Evolutionary conservation across 2,888 invertebrate genomes (phyloP).

Genomic region (Drosophila anomalata): DNA sequence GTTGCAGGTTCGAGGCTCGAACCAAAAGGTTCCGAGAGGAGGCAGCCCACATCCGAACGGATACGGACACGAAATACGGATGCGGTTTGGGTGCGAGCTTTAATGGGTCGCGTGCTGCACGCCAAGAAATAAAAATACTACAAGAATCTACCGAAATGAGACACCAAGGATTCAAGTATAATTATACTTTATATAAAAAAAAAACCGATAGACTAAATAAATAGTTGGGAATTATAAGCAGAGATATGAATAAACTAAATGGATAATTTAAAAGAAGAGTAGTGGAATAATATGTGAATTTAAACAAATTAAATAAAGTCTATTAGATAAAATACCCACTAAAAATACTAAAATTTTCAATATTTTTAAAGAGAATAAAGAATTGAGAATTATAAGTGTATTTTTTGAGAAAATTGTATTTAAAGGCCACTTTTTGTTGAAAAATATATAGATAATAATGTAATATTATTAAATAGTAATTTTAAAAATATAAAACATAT

Average conservation of each 20-base stretch:
- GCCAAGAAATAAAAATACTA: constrained; percentile 7
- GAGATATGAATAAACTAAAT: not conserved
- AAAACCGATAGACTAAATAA: not conserved
- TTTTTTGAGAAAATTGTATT: too few species aligned
- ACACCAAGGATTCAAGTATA: not conserved
- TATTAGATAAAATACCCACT: too few species aligned
- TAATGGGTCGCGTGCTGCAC: constrained; percentile 38
- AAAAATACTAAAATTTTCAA: too few species aligned
- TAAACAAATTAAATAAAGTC: too few species aligned
- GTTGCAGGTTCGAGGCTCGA: constrained; percentile 4
- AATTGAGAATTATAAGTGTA: too few species aligned
- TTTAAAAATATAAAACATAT: too few species aligned
- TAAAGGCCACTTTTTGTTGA: too few species aligned
- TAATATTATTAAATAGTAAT: too few species aligned
- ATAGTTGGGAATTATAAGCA: not conserved
- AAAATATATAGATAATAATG: too few species aligned
- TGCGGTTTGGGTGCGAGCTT: constrained; percentile 20
- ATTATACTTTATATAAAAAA: not conserved
- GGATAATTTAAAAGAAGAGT: not conserved
- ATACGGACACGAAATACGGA: constrained; percentile 16
- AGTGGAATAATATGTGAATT: not conserved
- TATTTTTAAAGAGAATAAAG: too few species aligned
- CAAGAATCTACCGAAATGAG: not conserved
- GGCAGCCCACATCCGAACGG: constrained; percentile 3
- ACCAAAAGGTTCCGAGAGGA: not conserved